Percentiles rank a stretch among this genome's conserved stretches.
Evolutionary conservation across 2,797 vertebrate genomes (phyloP).

Genomic region (Protosalanx chinensis): DNA sequence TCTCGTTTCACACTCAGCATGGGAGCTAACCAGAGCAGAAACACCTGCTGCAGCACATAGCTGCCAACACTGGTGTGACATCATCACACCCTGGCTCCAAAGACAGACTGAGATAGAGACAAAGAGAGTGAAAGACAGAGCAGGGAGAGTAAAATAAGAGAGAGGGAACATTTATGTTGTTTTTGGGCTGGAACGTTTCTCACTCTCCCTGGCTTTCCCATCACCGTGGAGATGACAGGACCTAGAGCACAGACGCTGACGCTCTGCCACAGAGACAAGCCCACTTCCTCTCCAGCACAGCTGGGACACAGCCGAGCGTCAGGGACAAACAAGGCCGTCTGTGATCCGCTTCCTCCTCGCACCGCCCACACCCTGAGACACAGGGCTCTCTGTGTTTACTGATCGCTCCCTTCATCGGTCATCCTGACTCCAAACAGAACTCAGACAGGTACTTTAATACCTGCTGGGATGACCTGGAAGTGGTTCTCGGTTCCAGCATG

Average conservation of each 20-base stretch:
- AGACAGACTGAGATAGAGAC: background rate
- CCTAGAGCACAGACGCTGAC: constrained; percentile 2
- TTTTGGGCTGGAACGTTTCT: constrained; percentile 38
- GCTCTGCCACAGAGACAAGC: constrained; percentile 28
- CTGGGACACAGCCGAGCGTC: background rate
- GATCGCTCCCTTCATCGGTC: background rate
- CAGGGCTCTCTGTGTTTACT: background rate
- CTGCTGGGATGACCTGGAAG: background rate
- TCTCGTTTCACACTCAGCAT: no score
- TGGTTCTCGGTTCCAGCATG: background rate
- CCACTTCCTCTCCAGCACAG: constrained; percentile 52
- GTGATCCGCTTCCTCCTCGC: background rate
- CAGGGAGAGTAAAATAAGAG: background rate
- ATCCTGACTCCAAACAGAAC: background rate
- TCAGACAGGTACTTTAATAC: background rate
- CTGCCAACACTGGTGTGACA: background rate
- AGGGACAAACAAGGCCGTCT: background rate
- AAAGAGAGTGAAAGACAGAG: background rate
- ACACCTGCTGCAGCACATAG: constrained; percentile 1
- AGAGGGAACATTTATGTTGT: background rate
- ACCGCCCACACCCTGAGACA: background rate
- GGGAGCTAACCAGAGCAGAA: no score
- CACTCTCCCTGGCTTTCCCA: constrained; percentile 59
- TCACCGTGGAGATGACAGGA: constrained; percentile 55
- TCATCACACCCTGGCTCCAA: background rate